phyloP scores from a whole-genome alignment of 2,113 vertebrate genomes.

The Clarias gariepinus region DNA sequence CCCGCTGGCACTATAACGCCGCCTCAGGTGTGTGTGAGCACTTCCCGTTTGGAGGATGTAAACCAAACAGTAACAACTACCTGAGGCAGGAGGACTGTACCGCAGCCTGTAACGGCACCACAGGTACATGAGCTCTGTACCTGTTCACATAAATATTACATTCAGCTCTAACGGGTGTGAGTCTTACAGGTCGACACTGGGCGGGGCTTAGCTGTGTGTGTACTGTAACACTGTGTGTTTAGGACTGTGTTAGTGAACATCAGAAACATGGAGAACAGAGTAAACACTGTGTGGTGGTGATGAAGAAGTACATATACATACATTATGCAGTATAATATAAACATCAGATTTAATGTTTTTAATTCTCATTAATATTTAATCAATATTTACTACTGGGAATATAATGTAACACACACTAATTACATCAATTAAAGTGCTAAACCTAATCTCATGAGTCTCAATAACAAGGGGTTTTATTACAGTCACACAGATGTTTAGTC shows the following conservation, averaged over 20 bases:
- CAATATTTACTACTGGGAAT: too few species aligned
- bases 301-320: too few species aligned
- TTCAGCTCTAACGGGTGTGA: neutral
- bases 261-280: neutral
- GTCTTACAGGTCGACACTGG: too few species aligned
- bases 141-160: neutral
- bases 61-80: conserved; percentile 88
- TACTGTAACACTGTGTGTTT: neutral
- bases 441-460: too few species aligned
- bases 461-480: too few species aligned
- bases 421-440: neutral
- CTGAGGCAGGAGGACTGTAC: conserved; percentile 76
- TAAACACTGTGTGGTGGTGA: neutral
- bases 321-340: neutral
- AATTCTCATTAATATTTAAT: neutral
- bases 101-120: conserved; percentile 72
- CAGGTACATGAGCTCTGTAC: conserved; percentile 53
- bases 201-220: neutral
- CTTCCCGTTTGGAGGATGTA: conserved; percentile 88
- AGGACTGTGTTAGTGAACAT: neutral
- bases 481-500: too few species aligned
- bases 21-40: conserved; percentile 66
- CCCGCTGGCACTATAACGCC: conserved; percentile 84
- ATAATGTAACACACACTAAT: neutral
- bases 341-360: neutral